Evolutionary conservation across 2,888 invertebrate genomes (phyloP).

Genomic region (Parnassius mnemosyne): DNA sequence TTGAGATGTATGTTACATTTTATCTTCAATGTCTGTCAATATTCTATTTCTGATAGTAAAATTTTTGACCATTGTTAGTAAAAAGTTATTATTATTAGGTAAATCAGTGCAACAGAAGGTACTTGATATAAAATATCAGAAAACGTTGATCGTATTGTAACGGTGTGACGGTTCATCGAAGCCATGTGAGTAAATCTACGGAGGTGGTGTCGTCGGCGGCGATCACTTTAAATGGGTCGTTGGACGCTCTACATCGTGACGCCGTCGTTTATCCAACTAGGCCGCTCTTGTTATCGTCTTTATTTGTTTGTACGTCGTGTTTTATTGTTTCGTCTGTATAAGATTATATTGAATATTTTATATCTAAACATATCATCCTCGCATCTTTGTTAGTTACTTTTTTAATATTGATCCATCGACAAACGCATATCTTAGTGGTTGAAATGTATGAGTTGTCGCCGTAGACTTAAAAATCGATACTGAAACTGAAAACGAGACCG

Average conservation of each 20-base stretch:
- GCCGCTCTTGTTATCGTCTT: slow-evolving; percentile 67
- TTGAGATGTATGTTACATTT: background rate
- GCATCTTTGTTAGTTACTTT: background rate
- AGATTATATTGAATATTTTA: background rate
- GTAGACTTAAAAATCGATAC: too few relatives aligned
- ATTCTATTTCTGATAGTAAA: too few relatives aligned
- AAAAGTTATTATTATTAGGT: too few relatives aligned
- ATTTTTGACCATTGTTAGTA: too few relatives aligned
- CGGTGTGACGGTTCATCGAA: slow-evolving; percentile 5
- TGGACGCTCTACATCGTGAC: slow-evolving; percentile 55
- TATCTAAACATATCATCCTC: background rate
- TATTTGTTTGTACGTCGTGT: background rate
- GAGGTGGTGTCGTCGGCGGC: slow-evolving; percentile 36
- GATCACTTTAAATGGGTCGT: slow-evolving; percentile 65
- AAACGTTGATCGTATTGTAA: too few relatives aligned
- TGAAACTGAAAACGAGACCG: too few relatives aligned
- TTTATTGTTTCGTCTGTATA: background rate
- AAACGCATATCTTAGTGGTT: background rate
- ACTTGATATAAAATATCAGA: too few relatives aligned
- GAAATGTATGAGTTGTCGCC: too few relatives aligned
- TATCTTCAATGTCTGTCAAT: background rate
- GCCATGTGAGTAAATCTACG: slow-evolving; percentile 27
- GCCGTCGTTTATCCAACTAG: slow-evolving; percentile 68
- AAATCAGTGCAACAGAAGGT: too few relatives aligned
- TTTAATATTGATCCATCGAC: background rate